Percentiles rank a stretch among this genome's conserved stretches.
These are phyloP conservation scores for Hemitrygon akajei DNA, from an alignment of 2,797 vertebrate genomes.

Conservation along the genomic window DNA sequence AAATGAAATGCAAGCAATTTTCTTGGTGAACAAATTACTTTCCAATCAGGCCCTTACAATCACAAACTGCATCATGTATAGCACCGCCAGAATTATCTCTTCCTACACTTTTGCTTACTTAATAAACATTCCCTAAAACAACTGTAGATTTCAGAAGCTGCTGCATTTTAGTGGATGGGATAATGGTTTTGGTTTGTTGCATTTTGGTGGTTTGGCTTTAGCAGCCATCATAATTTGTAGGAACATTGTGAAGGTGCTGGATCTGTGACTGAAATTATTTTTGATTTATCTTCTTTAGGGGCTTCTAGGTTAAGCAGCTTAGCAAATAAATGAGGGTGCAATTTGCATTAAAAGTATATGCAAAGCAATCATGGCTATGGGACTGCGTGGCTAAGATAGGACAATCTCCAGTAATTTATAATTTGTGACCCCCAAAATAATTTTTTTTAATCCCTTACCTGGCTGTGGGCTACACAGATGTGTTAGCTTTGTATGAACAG, in stretches of 20 bases:
- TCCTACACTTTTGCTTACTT: background rate
- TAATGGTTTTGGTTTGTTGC: background rate
- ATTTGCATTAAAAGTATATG: background rate
- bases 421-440: too few species aligned
- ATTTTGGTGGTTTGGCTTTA: background rate
- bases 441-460: background rate
- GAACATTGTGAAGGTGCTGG: background rate
- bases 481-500: too few species aligned
- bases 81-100: background rate
- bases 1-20: background rate
- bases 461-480: background rate
- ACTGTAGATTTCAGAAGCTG: background rate
- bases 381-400: background rate
- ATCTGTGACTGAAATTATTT: background rate
- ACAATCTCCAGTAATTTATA: background rate
- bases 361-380: background rate
- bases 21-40: slow-evolving; percentile 9
- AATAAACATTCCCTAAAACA: background rate
- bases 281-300: background rate
- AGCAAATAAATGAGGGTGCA: background rate
- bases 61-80: background rate
- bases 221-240: background rate
- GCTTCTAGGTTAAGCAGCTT: background rate
- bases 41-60: background rate
- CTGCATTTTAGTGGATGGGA: background rate